Base-by-base conservation (phyloP, 2,888 invertebrate genomes). In the Tethea ocularis region DNA sequence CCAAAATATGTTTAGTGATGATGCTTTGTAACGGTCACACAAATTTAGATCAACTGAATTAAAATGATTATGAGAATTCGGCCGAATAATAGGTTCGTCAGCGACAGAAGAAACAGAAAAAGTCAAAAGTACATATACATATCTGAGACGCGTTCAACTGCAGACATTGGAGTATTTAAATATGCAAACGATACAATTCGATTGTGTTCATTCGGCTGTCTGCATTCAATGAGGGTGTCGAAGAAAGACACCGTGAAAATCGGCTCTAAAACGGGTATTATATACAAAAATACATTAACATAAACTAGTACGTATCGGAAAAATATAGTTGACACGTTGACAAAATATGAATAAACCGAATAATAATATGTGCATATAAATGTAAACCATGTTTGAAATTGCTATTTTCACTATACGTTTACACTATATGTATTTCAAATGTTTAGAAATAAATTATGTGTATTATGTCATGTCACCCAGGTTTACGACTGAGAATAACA, bases 181-280 rank as follows among this genome's bases (percentile, higher is more conserved):
- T 68, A 65, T 61, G 68, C 62, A 67, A 75, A 71, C 63, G 64
- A 72, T 68, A 71, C 56, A 58, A 55, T 61, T 66, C 67, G 69
- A 73, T 68, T 75, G 64, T 70, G 69, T 70, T 69, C 69, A 73
- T 71, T 71, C 61, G 69, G 72, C 68, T 64, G 74, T 75, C 69
- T 77, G 63, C 70, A 79, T 83, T 79, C 75, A 79, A 78, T 75
- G 72, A 73, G 71, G 63, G 69, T 75, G 80, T 67, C 72, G 66
- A 73, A 83, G 77, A 82, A 75, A 82, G 74, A 71, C 71, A 72
- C 81, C 86, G 80, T 86, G 83, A 79, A 84, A 86, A 85, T 87
- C 81, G 78, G 63, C 75, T 85, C 72, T 69, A 74, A 86, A 83
- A 83, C 81, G 71, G 60, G 73, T 69, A 79, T 82, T 84, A 80